Evolutionary conservation across 92 coral and sea anemone species (phyloP), one percentile per base, ranked within the genome.

Genomic region (Actinostola sp.): DNA sequence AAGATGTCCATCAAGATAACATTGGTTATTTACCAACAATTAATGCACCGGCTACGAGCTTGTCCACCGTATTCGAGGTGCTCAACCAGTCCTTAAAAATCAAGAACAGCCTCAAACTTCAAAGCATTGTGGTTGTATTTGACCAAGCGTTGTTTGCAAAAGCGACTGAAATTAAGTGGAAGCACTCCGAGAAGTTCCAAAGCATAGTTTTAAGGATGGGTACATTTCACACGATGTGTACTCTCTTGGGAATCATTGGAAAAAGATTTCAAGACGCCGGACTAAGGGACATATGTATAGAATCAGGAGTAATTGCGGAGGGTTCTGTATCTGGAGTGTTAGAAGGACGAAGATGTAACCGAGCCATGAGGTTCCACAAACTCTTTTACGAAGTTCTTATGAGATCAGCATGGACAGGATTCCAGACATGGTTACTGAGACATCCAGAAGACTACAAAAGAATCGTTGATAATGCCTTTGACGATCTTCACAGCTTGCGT

Each of bases 121-220:
- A 55, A 5, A 44, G 72, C 21, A 67, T 67, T 1, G 79, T 80
- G 16, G 65, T 76, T 25, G 83, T 86, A 14, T 81, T 86, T 52
- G 87, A 81, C 45, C 87, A 87, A 51, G 92, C 92, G 7, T 31
- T 87, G 23, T 87, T 77, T 44, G 84, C 92, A 36, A 87, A 87
- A 66, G 88, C 85, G 20, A 64, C 34, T n/a, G 83, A 87, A n/a
- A 63, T 87, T 25, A 54, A 67, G 63, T 82, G 92, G 92, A 88
- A 88, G 63, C 72, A 70, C 48, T 9, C 5, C 0, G 73, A 65
- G 27, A n/a, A 33, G 50, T 82, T 50, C 59, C 23, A 67, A 33
- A 52, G 24, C 28, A 11, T 55, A 21, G 60, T 78, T 9, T 52
- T 82, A 63, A 71, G 79, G 50, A 71, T 72, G 73, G 92, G 85